A percentile compares a stretch with the other conserved stretches of the same genome.
These are phyloP conservation scores for Hystrix brachyura DNA, from an alignment of 2,113 vertebrate genomes.

Conservation along the genomic window DNA sequence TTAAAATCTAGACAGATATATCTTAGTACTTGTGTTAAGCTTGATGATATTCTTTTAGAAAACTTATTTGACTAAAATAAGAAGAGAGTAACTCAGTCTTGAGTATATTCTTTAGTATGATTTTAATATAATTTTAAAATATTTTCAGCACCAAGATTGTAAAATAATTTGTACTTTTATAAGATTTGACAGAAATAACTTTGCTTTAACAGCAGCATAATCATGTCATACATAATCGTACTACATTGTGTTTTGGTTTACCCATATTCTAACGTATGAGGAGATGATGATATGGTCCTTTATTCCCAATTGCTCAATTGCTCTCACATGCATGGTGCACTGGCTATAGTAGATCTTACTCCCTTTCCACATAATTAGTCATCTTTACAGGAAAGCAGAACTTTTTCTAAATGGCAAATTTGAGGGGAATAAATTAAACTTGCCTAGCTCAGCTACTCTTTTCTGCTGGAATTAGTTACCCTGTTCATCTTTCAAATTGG, in stretches of 20 bases:
- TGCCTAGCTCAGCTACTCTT: neutral
- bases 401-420: neutral
- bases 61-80: neutral
- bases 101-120: neutral
- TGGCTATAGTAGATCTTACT: neutral
- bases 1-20: neutral
- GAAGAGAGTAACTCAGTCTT: neutral
- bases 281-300: neutral
- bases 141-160: neutral
- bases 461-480: neutral
- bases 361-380: neutral
- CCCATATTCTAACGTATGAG: neutral
- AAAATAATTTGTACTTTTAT: neutral
- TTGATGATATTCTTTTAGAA: neutral
- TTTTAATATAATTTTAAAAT: constrained; percentile 24
- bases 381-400: neutral
- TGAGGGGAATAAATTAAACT: neutral
- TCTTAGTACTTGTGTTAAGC: neutral
- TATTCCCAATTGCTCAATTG: neutral
- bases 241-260: neutral
- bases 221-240: neutral
- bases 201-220: neutral
- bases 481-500: neutral
- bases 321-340: neutral
- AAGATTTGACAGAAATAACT: neutral